Percentiles rank a stretch among this genome's conserved stretches.
These are phyloP conservation scores for Azemiops feae DNA, from an alignment of 2,113 vertebrate genomes.

Conservation along the genomic window DNA sequence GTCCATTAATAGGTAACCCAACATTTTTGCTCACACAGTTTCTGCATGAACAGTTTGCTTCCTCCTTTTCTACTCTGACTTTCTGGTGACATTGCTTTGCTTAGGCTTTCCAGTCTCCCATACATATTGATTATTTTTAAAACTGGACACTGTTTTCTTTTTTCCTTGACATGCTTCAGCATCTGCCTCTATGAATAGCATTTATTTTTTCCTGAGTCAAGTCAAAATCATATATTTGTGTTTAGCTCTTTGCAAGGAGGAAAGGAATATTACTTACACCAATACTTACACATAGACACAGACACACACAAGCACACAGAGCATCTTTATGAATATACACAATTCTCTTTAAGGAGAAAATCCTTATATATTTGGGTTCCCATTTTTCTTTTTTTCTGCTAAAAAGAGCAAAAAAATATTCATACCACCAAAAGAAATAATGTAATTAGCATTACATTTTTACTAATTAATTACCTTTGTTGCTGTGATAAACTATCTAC, in stretches of 20 bases:
- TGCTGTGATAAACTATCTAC: neutral
- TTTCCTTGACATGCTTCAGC: conserved; percentile 45
- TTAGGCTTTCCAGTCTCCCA: conserved; percentile 56
- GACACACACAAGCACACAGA: neutral
- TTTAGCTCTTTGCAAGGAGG: neutral
- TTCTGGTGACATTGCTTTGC: conserved; percentile 60
- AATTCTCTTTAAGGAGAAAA: neutral
- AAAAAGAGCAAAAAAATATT: too few species aligned
- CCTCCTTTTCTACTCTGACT: conserved; percentile 12
- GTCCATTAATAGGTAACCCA: neutral
- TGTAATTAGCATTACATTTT: neutral
- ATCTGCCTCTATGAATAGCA: conserved; percentile 33
- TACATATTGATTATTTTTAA: conserved; percentile 57
- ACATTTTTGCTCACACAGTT: conserved; percentile 35
- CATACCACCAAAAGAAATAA: neutral
- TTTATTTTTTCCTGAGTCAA: conserved; percentile 42
- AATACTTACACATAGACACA: neutral
- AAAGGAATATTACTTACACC: conserved; percentile 8
- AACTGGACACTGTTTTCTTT: conserved; percentile 35
- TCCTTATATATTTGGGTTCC: neutral
- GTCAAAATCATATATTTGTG: conserved; percentile 48
- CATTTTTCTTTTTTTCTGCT: too few species aligned
- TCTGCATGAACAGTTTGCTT: neutral
- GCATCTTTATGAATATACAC: neutral
- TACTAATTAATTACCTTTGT: neutral